A percentile compares a stretch with the other conserved stretches of the same genome.
Conservation (phyloP, 2,888 invertebrate genomes). For the Baccha elongata region DNA sequence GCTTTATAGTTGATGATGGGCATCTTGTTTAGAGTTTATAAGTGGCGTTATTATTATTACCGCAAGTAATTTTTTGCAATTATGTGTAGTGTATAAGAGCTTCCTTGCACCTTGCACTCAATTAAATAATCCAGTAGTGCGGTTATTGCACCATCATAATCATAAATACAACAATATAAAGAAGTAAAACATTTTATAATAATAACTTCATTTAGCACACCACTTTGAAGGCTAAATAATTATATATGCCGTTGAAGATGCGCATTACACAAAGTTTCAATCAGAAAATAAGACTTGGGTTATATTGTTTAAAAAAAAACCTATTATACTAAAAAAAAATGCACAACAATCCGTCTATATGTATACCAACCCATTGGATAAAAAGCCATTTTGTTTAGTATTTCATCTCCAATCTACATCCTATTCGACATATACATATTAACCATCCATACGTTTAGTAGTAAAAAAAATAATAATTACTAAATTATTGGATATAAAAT, state of each 20-base stretch:
- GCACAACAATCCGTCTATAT: neutral
- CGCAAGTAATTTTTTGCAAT: constrained; percentile 80
- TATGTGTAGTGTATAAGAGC: constrained; percentile 80
- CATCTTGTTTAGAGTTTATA: constrained; percentile 69
- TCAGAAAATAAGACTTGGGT: constrained; percentile 1
- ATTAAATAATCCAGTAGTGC: constrained; percentile 59
- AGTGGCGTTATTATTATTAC: constrained; percentile 69
- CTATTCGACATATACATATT: too few species aligned
- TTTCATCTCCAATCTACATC: constrained; percentile 11
- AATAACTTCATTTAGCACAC: constrained; percentile 52
- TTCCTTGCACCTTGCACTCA: constrained; percentile 80
- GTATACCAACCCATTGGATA: neutral
- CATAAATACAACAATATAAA: constrained; percentile 18
- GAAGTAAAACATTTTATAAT: constrained; percentile 50
- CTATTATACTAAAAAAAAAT: too few species aligned
- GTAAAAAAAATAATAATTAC: constrained; percentile 54
- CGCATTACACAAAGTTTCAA: neutral
- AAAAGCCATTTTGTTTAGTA: constrained; percentile 60
- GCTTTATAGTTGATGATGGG: constrained; percentile 57
- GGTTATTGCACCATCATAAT: constrained; percentile 39
- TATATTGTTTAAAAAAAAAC: too few species aligned
- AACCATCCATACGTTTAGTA: too few species aligned
- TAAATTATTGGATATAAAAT: constrained; percentile 72
- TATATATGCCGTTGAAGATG: constrained; percentile 34
- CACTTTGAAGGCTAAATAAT: neutral